Percentiles rank a stretch among this genome's conserved stretches.
Conservation (phyloP, 1,140 invertebrate species). For the Drosophila athabasca region DNA sequence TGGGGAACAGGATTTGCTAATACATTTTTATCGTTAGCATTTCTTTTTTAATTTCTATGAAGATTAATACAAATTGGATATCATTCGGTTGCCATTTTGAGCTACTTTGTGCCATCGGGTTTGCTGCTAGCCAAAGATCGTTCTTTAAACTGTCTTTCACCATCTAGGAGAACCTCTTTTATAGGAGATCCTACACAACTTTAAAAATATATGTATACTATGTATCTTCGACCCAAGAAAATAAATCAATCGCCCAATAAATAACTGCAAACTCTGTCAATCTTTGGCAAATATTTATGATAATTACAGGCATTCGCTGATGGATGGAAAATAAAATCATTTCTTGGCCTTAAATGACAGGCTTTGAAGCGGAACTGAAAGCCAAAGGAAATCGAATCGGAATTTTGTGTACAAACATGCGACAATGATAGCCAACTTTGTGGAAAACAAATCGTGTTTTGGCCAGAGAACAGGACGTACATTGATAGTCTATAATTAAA, state of each 20-base stretch:
- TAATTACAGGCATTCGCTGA: conserved; percentile 60
- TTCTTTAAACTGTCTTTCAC: too few relatives aligned
- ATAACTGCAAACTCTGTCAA: conserved; percentile 38
- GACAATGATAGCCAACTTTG: conserved; percentile 77
- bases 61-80: too few relatives aligned
- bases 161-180: too few relatives aligned
- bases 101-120: too few relatives aligned
- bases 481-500: conserved; percentile 51
- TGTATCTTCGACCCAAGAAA: too few relatives aligned
- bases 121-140: too few relatives aligned
- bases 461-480: conserved; percentile 4
- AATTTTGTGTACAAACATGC: conserved; percentile 76
- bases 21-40: neutral
- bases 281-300: conserved; percentile 68
- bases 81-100: too few relatives aligned
- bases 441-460: conserved; percentile 70
- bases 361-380: neutral
- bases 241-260: conserved; percentile 1
- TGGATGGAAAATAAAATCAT: conserved; percentile 64
- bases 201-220: too few relatives aligned
- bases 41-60: too few relatives aligned
- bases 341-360: conserved; percentile 39
- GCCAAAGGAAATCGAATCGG: conserved; percentile 35
- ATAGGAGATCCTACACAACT: too few relatives aligned
- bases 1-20: neutral